Evolutionary conservation across 2,888 invertebrate genomes (phyloP).

Genomic region (Mamestra brassicae): DNA sequence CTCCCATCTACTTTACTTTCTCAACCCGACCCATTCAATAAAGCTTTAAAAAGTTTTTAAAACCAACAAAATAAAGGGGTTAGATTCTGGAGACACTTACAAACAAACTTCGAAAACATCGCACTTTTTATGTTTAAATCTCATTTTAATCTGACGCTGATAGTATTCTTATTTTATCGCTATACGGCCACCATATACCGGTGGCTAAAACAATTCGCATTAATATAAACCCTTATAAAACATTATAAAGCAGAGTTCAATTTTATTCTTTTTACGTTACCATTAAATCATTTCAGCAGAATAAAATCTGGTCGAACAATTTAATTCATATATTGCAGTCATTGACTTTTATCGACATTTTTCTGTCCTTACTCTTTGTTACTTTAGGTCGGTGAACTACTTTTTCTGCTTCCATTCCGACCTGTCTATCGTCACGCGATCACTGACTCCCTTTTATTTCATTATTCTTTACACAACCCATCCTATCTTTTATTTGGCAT

Average conservation of each 20-base stretch:
- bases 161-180: constrained; percentile 26
- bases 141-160: constrained; percentile 4
- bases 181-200: constrained; percentile 9
- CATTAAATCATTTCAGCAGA: constrained; percentile 6
- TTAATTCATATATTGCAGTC: neutral
- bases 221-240: constrained; percentile 44
- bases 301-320: neutral
- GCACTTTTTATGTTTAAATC: neutral
- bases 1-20: too few species aligned
- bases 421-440: neutral
- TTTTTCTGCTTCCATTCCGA: neutral
- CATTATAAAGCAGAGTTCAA: constrained; percentile 32
- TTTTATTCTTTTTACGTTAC: constrained; percentile 17
- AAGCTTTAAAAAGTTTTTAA: too few species aligned
- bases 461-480: neutral
- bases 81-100: neutral
- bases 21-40: too few species aligned
- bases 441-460: neutral
- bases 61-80: neutral
- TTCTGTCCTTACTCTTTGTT: neutral
- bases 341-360: neutral
- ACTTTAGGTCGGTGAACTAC: neutral
- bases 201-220: constrained; percentile 53
- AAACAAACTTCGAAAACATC: constrained; percentile 13
- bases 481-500: too few species aligned